Evolutionary conservation across 2,888 invertebrate genomes (phyloP).

Genomic region (Aphrophora alni): DNA sequence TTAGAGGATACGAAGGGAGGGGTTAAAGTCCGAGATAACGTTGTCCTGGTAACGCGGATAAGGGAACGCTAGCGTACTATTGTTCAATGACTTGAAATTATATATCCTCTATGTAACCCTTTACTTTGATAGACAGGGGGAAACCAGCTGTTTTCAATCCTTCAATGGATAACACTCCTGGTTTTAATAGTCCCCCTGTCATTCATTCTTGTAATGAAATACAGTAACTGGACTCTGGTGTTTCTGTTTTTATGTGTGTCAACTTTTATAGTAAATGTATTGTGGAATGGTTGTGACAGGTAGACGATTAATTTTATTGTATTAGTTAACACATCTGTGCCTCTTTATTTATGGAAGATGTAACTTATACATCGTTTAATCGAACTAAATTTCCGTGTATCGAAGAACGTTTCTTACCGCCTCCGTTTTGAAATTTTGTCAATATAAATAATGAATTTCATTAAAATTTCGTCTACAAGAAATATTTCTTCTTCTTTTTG

Average conservation of each 20-base stretch:
- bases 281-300: too few species aligned
- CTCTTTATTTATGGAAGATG: too few species aligned
- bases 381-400: too few species aligned
- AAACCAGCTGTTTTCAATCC: neutral
- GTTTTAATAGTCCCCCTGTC: neutral
- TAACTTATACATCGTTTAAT: too few species aligned
- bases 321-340: too few species aligned
- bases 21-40: slow-evolving; percentile 5
- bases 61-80: neutral
- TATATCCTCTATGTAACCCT: neutral
- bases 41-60: neutral
- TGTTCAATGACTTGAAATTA: neutral
- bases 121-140: neutral
- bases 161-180: neutral
- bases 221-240: neutral
- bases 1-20: neutral
- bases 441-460: too few species aligned
- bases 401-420: too few species aligned
- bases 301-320: too few species aligned
- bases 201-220: neutral
- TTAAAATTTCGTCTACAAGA: too few species aligned
- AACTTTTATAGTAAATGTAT: neutral
- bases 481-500: too few species aligned
- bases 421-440: too few species aligned
- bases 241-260: neutral